Evolutionary conservation across 2,888 invertebrate species (phyloP), one percentile per base, ranked within the genome.

Genomic region (Polydesmus complanatus): DNA sequence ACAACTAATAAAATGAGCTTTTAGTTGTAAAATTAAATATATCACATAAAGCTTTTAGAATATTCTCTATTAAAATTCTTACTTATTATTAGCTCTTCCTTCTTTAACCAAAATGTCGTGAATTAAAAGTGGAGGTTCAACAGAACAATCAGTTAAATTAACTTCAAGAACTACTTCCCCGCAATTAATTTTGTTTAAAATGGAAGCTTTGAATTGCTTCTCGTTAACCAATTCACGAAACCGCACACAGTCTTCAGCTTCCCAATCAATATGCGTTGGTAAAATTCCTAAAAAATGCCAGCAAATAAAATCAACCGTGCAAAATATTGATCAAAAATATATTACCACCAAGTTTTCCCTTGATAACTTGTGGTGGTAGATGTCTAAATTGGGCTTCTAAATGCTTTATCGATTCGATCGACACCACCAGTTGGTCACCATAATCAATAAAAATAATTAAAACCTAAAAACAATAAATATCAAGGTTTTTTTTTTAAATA

Each of bases 151-250:
- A 60, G 87, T 81, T 49, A 88, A 77, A 67, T 81, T 79, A 61
- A 89, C 73, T 25, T 81, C 81, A 26, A 88, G 72, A 27, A 84
- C 74, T 0, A 79, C 80, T 62, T 83, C 83, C 8, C 73, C 78
- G 3, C n/a, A n/a, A n/a, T n/a, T n/a, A n/a, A n/a, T n/a, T n/a
- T n/a, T n/a, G n/a, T n/a, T n/a, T n/a, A 83, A 78, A 22, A 81
- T 79, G 64, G 79, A 78, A 57, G 88, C 78, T 55, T 82, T 84
- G 65, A 88, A 85, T 58, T 80, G 77, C 67, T 83, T 82, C 47
- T 83, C 80, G 47, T 83, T 81, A 3, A 86, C 84, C 64, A 88
- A 70, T 66, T 83, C 78, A 68, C 85, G 83, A 71, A 89, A 89
- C 62, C 81, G 75, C 58, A 84, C 74, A 68, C 85, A 85, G 72